Evolutionary conservation across 1,140 invertebrate genomes (phyloP).

Genomic region (Drepana arcuata): DNA sequence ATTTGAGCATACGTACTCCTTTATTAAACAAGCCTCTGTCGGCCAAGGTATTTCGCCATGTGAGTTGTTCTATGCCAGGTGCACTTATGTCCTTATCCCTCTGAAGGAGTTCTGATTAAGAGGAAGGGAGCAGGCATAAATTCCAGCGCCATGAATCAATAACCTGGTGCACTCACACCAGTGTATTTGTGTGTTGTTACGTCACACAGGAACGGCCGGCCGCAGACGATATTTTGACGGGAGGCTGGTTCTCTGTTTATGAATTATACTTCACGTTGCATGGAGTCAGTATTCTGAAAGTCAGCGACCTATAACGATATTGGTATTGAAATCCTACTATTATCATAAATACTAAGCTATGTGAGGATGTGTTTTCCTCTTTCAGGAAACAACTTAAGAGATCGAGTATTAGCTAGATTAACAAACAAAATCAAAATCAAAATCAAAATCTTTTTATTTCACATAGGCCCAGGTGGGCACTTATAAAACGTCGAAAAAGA

Average conservation of each 20-base stretch:
- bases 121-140: slow-evolving; percentile 58
- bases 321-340: too few relatives aligned
- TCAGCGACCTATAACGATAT: too few relatives aligned
- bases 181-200: slow-evolving; percentile 34
- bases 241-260: slow-evolving; percentile 43
- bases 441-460: too few relatives aligned
- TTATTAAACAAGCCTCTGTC: slow-evolving; percentile 25
- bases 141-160: slow-evolving; percentile 63
- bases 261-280: slow-evolving; percentile 33
- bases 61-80: slow-evolving; percentile 36
- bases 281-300: too few relatives aligned
- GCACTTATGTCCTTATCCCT: slow-evolving; percentile 36
- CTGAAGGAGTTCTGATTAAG: slow-evolving; percentile 52
- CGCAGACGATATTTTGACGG: slow-evolving; percentile 66
- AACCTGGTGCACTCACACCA: slow-evolving; percentile 56
- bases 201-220: slow-evolving; percentile 38
- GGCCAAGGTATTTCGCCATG: slow-evolving; percentile 27
- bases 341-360: too few relatives aligned
- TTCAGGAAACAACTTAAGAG: too few relatives aligned
- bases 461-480: too few relatives aligned
- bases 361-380: too few relatives aligned
- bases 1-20: too few relatives aligned
- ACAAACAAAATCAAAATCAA: too few relatives aligned
- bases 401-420: too few relatives aligned
- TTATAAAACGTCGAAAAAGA: too few relatives aligned